phyloP scores from a whole-genome alignment of 2,113 vertebrate genomes.

The Malurus melanocephalus region DNA sequence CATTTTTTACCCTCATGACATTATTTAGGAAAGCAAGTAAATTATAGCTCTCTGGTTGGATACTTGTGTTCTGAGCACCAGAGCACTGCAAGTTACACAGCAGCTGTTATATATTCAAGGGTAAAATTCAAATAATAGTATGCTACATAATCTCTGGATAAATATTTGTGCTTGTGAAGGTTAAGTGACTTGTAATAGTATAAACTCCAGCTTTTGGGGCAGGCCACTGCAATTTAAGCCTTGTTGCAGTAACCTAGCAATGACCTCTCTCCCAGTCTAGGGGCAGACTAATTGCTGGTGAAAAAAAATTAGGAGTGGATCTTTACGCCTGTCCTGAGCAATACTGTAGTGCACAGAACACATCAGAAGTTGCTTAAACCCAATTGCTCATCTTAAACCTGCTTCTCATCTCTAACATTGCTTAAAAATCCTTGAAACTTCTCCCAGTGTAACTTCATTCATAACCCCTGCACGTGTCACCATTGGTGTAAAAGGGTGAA shows the following conservation, averaged over 20 bases:
- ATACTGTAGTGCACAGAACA: background rate
- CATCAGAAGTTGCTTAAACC: background rate
- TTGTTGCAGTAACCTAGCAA: background rate
- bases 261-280: slow-evolving; percentile 15
- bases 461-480: background rate
- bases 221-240: slow-evolving; percentile 25
- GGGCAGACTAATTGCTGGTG: background rate
- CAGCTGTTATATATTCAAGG: slow-evolving; percentile 56
- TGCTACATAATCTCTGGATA: slow-evolving; percentile 49
- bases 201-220: slow-evolving; percentile 12
- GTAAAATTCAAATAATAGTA: slow-evolving; percentile 60
- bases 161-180: slow-evolving; percentile 62
- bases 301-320: background rate
- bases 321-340: background rate
- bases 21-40: background rate
- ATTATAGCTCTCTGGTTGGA: background rate
- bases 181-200: slow-evolving; percentile 30
- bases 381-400: background rate
- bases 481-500: background rate
- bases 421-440: background rate
- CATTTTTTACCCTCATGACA: background rate
- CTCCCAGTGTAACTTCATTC: background rate
- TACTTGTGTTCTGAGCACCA: background rate
- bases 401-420: background rate
- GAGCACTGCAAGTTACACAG: background rate